A percentile compares a stretch with the other conserved stretches of the same genome.
phyloP scores from a whole-genome alignment of 2,888 invertebrate genomes.

The Mythimna ferrago region DNA sequence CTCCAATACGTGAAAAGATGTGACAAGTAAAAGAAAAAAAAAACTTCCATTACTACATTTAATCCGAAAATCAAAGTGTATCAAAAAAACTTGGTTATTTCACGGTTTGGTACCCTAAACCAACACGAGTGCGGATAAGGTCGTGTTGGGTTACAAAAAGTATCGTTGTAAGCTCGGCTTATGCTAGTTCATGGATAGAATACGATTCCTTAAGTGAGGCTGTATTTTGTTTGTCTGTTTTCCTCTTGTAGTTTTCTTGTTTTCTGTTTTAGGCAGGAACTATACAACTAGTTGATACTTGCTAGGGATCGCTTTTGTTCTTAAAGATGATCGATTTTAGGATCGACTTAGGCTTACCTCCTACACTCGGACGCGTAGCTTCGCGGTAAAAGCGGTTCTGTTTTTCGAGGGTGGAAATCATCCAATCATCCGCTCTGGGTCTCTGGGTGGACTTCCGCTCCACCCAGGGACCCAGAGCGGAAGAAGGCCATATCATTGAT shows the following conservation, averaged over 20 bases:
- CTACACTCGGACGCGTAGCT: too few species aligned
- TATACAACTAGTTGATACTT: not conserved
- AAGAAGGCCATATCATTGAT: too few species aligned
- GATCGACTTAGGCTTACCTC: too few species aligned
- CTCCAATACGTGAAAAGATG: constrained; percentile 37
- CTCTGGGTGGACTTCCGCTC: too few species aligned
- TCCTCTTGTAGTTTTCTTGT: constrained; percentile 6
- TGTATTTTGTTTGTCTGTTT: constrained; percentile 16
- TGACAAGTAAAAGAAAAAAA: constrained; percentile 23
- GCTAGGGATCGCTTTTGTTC: not conserved
- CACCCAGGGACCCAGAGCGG: too few species aligned
- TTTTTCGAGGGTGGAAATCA: too few species aligned
- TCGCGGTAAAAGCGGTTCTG: too few species aligned
- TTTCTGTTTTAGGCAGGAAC: not conserved
- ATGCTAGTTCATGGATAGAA: constrained; percentile 22
- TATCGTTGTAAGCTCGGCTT: constrained; percentile 47
- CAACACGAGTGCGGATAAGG: constrained; percentile 58
- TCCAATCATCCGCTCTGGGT: too few species aligned
- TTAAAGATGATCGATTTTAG: too few species aligned
- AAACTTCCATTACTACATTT: constrained; percentile 9
- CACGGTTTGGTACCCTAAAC: constrained; percentile 64
- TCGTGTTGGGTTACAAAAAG: constrained; percentile 58
- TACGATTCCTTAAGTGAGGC: constrained; percentile 6
- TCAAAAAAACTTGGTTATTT: constrained; percentile 63
- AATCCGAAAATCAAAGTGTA: constrained; percentile 52